Percentiles rank a stretch among this genome's conserved stretches.
Evolutionary conservation across 2,888 invertebrate genomes (phyloP).

Genomic region (Aromia moschata): DNA sequence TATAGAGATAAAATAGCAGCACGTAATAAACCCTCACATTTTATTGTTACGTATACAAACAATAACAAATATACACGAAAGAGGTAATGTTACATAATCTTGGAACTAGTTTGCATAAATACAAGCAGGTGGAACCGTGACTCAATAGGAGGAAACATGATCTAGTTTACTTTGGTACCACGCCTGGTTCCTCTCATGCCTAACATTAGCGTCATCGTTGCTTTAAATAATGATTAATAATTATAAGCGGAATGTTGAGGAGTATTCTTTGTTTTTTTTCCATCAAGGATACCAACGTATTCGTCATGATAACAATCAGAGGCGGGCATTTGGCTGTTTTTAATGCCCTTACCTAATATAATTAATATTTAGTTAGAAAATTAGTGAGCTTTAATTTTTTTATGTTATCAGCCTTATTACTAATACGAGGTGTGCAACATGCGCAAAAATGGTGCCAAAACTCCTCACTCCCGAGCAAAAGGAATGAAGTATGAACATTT

Average conservation of each 20-base stretch:
- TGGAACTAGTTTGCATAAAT: conserved; percentile 16
- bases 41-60: not conserved
- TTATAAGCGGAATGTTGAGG: not conserved
- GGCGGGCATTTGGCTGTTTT: no score
- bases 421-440: no score
- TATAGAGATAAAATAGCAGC: no score
- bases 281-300: not conserved
- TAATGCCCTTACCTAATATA: no score
- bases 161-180: conserved; percentile 17
- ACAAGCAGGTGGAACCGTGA: conserved; percentile 17
- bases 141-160: conserved; percentile 22
- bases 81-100: conserved; percentile 10
- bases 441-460: no score
- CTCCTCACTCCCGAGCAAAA: no score
- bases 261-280: conserved; percentile 2
- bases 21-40: not conserved
- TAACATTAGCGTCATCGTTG: not conserved
- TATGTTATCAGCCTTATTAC: no score
- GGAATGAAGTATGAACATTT: no score
- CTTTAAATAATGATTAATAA: not conserved
- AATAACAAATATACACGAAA: not conserved
- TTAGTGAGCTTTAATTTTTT: no score
- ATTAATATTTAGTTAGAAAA: no score
- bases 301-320: not conserved
- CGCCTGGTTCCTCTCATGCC: conserved; percentile 5